Evolutionary conservation across 2,888 invertebrate species (phyloP), one percentile per base, ranked within the genome.

Genomic region (Lochmaea capreae): DNA sequence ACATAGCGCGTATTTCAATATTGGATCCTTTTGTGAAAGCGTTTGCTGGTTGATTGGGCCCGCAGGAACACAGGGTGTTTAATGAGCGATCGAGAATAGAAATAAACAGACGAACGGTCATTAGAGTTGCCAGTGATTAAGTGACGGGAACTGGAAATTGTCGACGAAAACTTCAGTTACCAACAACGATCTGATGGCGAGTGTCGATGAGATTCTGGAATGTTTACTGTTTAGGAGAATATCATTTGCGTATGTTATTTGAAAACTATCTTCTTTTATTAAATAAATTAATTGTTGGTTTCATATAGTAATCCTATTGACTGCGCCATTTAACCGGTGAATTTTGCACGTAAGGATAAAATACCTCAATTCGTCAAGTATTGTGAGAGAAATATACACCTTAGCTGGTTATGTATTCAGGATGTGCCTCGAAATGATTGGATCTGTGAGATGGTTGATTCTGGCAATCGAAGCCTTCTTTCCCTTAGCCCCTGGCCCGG

Each of bases 81-180:
- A 79, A 79, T 79, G 79, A 78, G 77, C 76, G 73, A 76, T 76
- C 46, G 66, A 59, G 67, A 76, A 69, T 70, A 72, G 82, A 82
- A 83, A 83, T 82, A 82, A 83, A 79, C 80, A 81, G 80, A 82
- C 81, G 80, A 79, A 81, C 81, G 80, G 82, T 81, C 80, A 83
- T 84, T 84, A 83, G 70, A 69, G 63, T 70, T 70, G 70, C 70
- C 80, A 79, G 82, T 83, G 82, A 83, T 83, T 82, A 84, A 83
- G 82, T 79, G 82, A 78, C 78, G 79, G 77, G 80, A 63, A 63
- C 79, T 83, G 81, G 83, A 83, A 83, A 83, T 84, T 83, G 81
- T 81, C 77, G 81, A 79, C 79, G 79, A 80, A 80, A 77, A 79
- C 78, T 80, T 67, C 26, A 57, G 57, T 39, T 14, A 59, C 42